phyloP scores from a whole-genome alignment of 2,113 vertebrate genomes.

The Abramis brama region DNA sequence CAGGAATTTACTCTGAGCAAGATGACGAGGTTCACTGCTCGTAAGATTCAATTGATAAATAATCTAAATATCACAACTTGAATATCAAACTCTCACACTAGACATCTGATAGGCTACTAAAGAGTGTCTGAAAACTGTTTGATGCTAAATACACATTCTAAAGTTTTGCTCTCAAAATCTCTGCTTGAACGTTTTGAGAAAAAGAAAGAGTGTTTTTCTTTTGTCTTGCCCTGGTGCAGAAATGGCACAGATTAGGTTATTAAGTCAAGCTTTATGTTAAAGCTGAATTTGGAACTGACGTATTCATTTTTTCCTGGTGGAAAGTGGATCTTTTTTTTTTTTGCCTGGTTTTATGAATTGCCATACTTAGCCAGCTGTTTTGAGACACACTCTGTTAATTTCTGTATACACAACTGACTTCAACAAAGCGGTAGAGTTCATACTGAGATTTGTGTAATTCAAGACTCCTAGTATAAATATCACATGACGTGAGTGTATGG shows the following conservation, averaged over 20 bases:
- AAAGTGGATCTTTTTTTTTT: not conserved
- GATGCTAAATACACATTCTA: too few relatives aligned
- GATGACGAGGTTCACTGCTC: conserved; percentile 64
- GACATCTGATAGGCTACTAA: not conserved
- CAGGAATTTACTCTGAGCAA: conserved; percentile 26
- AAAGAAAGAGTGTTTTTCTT: not conserved
- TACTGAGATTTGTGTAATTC: conserved; percentile 31
- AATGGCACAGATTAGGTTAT: too few relatives aligned
- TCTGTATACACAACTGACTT: conserved; percentile 27
- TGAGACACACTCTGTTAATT: conserved; percentile 1
- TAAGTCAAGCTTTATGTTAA: too few relatives aligned
- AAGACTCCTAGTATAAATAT: conserved; percentile 38
- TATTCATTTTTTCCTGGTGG: too few relatives aligned
- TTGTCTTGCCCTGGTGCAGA: not conserved
- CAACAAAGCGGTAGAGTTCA: conserved; percentile 13
- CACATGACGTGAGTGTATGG: conserved; percentile 31
- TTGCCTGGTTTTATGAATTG: conserved; percentile 23
- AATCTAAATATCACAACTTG: not conserved
- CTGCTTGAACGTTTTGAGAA: not conserved
- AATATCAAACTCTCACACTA: not conserved
- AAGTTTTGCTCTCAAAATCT: too few relatives aligned
- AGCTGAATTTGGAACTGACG: too few relatives aligned
- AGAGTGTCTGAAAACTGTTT: not conserved
- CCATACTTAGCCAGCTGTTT: not conserved
- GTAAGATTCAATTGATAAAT: not conserved